Percentiles rank a stretch among this genome's conserved stretches.
phyloP scores from a whole-genome alignment of 2,113 vertebrate genomes.

The Morone saxatilis region DNA sequence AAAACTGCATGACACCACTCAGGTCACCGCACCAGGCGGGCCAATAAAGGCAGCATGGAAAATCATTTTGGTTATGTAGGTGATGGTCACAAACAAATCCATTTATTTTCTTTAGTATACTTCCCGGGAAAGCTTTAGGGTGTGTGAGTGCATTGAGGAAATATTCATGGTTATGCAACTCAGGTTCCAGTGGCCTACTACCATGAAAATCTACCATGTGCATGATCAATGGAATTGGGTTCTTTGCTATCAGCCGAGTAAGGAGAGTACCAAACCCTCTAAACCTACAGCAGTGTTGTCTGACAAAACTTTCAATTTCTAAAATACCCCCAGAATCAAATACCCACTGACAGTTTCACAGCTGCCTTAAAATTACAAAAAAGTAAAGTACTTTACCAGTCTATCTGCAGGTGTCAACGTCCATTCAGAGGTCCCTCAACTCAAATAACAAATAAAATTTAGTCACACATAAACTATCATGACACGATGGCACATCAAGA shows the following conservation, averaged over 20 bases:
- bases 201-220: constrained; percentile 18
- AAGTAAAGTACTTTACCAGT: constrained; percentile 53
- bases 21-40: constrained; percentile 7
- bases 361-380: not conserved
- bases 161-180: not conserved
- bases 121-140: not conserved
- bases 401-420: constrained; percentile 28
- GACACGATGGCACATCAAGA: constrained; percentile 44
- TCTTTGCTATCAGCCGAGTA: constrained; percentile 22
- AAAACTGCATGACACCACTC: constrained; percentile 35
- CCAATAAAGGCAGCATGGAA: constrained; percentile 9
- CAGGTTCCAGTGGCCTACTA: not conserved
- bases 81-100: not conserved
- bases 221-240: constrained; percentile 1
- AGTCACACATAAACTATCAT: constrained; percentile 1
- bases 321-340: not conserved
- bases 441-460: constrained; percentile 10
- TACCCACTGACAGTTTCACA: not conserved
- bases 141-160: not conserved
- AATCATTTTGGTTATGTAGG: constrained; percentile 33
- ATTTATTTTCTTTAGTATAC: not conserved
- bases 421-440: constrained; percentile 54
- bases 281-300: not conserved
- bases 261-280: constrained; percentile 2
- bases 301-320: not conserved